Conservation (phyloP, 2,888 invertebrate species). For the Subacronicta megacephala region DNA sequence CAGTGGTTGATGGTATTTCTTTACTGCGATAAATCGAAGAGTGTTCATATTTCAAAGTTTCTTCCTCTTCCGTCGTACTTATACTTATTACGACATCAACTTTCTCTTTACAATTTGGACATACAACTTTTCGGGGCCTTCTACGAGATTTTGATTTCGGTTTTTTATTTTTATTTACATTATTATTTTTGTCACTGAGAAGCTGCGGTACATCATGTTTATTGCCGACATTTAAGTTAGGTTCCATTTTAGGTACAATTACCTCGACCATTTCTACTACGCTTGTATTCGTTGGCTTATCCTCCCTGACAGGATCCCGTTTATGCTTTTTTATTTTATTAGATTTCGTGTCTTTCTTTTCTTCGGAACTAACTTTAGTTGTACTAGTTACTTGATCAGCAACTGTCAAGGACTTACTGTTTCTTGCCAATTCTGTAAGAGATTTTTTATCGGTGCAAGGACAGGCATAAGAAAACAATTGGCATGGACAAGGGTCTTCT, state of each 20-base stretch:
- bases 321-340: slow-evolving; percentile 57
- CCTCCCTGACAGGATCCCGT: slow-evolving; percentile 52
- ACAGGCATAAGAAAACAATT: slow-evolving; percentile 79
- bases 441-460: slow-evolving; percentile 74
- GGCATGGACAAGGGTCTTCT: slow-evolving; percentile 79
- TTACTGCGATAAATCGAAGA: slow-evolving; percentile 58
- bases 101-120: slow-evolving; percentile 79
- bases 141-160: slow-evolving; percentile 55
- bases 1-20: slow-evolving; percentile 59
- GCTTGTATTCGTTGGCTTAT: slow-evolving; percentile 67
- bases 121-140: slow-evolving; percentile 68
- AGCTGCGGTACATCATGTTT: slow-evolving; percentile 47
- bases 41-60: slow-evolving; percentile 57
- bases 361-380: slow-evolving; percentile 46
- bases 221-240: slow-evolving; percentile 29
- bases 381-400: slow-evolving; percentile 68
- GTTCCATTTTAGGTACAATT: slow-evolving; percentile 51
- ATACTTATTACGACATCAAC: slow-evolving; percentile 64
- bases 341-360: slow-evolving; percentile 40
- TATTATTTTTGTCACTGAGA: slow-evolving; percentile 33
- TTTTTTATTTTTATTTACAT: slow-evolving; percentile 41
- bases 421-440: slow-evolving; percentile 65
- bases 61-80: slow-evolving; percentile 74
- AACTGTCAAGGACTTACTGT: slow-evolving; percentile 61
- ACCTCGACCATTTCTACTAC: slow-evolving; percentile 50